Evolutionary conservation across 92 coral and sea anemone genomes (phyloP), one percentile per base, ranked within the genome.

Genomic region (Plumapathes pennacea): DNA sequence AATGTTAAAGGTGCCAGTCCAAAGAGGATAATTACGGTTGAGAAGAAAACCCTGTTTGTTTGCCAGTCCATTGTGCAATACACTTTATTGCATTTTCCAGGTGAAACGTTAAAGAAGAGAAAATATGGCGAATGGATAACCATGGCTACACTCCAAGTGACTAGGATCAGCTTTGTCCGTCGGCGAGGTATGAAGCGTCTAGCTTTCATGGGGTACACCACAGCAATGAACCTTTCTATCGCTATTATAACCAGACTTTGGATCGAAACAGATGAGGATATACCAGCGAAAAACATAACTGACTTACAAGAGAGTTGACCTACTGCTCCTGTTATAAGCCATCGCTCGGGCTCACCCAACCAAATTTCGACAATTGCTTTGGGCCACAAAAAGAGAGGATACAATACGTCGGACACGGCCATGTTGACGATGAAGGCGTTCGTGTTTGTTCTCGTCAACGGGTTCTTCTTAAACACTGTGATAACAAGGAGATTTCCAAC

Each of bases 341-440:
- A 80, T 2, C 80, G 79, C 14, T 50, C 55, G 0, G 59, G 50
- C 28, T 54, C 60, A 32, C 18, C 41, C 28, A 54, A 45, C 12
- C 49, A 44, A 1, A 80, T 72, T 52, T 72, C 72, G n/a, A n/a
- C n/a, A n/a, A n/a, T n/a, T n/a, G n/a, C n/a, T 50, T 75, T 72
- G 20, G 86, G 86, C 46, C 71, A 38, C 4, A 63, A 31, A 41
- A 72, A 47, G 8, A 72, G 25, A 30, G 71, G 59, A 38, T 47
- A 63, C n/a, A 80, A 31, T 38, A 80, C 58, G 32, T 80, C 86
- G n/a, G 79, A 60, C n/a, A 80, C 59, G 1, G 86, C 77, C 86
- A 80, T 80, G 62, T 80, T 80, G 15, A 75, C 60, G 29, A 80
- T 80, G 41, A 80, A 80, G 13, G 64, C 50, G 19, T 80, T 80